Conservation (phyloP, 1,140 invertebrate genomes). For the Lethocerus indicus region DNA sequence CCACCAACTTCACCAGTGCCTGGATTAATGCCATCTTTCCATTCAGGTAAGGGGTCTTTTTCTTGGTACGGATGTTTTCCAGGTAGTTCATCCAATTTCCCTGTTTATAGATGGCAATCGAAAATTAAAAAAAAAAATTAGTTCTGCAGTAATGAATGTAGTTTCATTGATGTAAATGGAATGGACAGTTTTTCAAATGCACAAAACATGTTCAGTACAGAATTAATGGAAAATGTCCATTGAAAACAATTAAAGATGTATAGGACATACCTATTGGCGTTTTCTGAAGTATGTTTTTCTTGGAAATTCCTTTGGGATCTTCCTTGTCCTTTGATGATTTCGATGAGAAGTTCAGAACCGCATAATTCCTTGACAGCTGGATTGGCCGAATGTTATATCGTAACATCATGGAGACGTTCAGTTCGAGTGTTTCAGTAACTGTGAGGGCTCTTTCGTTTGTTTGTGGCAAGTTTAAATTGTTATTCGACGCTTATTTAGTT, state of each 20-base stretch:
- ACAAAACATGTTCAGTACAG: not conserved
- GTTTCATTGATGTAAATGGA: no score
- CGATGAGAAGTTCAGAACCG: no score
- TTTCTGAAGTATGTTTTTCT: conserved; percentile 4
- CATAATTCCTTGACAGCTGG: no score
- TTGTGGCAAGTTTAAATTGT: no score
- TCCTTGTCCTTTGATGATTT: not conserved
- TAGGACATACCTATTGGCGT: conserved; percentile 13
- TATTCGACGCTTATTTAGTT: no score
- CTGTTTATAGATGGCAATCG: conserved; percentile 21
- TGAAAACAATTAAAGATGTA: not conserved
- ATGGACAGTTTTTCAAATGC: no score
- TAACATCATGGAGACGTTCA: no score
- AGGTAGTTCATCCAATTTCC: conserved; percentile 46
- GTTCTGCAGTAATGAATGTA: no score
- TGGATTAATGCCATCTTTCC: conserved; percentile 80
- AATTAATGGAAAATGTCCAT: not conserved
- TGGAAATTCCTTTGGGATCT: not conserved
- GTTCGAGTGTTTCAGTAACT: no score
- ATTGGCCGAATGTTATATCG: no score
- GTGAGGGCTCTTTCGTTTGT: no score
- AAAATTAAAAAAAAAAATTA: conserved; percentile 7
- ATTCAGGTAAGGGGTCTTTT: conserved; percentile 68
- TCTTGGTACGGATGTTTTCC: conserved; percentile 56
- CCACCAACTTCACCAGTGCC: conserved; percentile 87